Evolutionary conservation across 2,797 vertebrate genomes (phyloP).

Genomic region (Halcyon smyrnensis): DNA sequence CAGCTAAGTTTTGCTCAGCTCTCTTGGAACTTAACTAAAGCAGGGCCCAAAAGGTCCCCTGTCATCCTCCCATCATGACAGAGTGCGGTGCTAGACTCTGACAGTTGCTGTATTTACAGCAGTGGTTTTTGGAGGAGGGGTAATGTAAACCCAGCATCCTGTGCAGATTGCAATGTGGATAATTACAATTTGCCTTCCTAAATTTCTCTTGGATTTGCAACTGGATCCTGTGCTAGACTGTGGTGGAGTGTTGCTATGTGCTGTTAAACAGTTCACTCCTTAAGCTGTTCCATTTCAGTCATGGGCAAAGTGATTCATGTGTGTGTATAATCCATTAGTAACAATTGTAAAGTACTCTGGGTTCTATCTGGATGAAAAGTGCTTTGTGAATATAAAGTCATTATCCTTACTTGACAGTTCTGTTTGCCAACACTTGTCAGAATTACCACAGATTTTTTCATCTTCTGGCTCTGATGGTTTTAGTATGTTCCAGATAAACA

Average conservation of each 20-base stretch:
- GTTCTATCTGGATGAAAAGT: conserved; percentile 61
- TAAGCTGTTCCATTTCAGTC: conserved; percentile 65
- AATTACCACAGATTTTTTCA: conserved; percentile 59
- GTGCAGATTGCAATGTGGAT: neutral
- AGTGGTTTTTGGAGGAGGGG: neutral
- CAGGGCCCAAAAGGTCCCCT: neutral
- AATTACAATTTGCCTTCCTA: conserved; percentile 4
- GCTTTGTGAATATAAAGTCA: conserved; percentile 59
- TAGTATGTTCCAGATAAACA: conserved; percentile 38
- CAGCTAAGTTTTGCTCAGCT: neutral
- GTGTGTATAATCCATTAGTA: conserved; percentile 73
- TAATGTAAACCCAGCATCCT: neutral
- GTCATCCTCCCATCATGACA: neutral
- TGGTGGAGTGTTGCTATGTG: conserved; percentile 52
- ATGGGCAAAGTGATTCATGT: conserved; percentile 68
- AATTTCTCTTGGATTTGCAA: conserved; percentile 33
- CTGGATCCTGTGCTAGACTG: conserved; percentile 47
- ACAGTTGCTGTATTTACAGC: neutral
- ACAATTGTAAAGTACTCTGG: conserved; percentile 59
- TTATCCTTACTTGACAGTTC: conserved; percentile 63
- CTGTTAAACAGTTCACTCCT: conserved; percentile 62
- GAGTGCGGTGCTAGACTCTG: neutral
- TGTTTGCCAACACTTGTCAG: conserved; percentile 64
- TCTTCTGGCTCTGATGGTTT: conserved; percentile 41
- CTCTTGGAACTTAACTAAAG: neutral